phyloP scores from a whole-genome alignment of 2,888 invertebrate species.

The Drosophila meridionalis region DNA sequence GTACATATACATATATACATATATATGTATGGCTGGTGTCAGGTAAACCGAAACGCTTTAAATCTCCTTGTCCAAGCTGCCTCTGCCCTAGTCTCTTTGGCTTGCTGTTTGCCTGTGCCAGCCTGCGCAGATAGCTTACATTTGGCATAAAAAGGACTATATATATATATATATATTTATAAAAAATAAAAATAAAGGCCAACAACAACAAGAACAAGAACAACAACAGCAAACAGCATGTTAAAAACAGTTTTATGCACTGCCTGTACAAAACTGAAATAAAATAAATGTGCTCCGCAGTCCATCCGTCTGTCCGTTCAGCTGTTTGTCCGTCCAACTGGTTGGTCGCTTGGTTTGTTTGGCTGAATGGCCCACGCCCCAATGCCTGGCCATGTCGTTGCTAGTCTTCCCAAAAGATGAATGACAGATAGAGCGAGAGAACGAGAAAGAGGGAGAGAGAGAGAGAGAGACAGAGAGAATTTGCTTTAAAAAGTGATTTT shows the following conservation, averaged over 20 bases:
- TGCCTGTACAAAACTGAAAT: conserved; percentile 70
- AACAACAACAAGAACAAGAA: conserved; percentile 7
- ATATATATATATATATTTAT: not conserved
- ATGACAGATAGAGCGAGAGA: not conserved
- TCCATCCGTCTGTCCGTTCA: conserved; percentile 27
- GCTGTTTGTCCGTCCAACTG: conserved; percentile 15
- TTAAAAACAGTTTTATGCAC: conserved; percentile 78
- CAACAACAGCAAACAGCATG: conserved; percentile 59
- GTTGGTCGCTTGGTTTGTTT: conserved; percentile 34
- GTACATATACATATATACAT: not conserved
- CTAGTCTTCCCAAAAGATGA: conserved; percentile 20
- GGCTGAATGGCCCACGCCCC: conserved; percentile 68
- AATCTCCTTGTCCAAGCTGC: conserved; percentile 72
- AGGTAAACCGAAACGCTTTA: conserved; percentile 74
- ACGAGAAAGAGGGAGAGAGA: too few relatives aligned
- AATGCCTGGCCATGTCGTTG: conserved; percentile 65
- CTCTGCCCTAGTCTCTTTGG: conserved; percentile 34
- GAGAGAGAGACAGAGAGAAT: not conserved
- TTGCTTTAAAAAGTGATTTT: conserved; percentile 74
- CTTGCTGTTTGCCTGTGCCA: conserved; percentile 61
- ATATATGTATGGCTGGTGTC: conserved; percentile 40
- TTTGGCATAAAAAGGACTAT: conserved; percentile 75
- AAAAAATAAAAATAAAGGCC: conserved; percentile 22
- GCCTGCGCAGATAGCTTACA: conserved; percentile 74
- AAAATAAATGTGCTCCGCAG: conserved; percentile 66